Conservation (phyloP, 2,888 invertebrate genomes). For the Syrista parreyssii region DNA sequence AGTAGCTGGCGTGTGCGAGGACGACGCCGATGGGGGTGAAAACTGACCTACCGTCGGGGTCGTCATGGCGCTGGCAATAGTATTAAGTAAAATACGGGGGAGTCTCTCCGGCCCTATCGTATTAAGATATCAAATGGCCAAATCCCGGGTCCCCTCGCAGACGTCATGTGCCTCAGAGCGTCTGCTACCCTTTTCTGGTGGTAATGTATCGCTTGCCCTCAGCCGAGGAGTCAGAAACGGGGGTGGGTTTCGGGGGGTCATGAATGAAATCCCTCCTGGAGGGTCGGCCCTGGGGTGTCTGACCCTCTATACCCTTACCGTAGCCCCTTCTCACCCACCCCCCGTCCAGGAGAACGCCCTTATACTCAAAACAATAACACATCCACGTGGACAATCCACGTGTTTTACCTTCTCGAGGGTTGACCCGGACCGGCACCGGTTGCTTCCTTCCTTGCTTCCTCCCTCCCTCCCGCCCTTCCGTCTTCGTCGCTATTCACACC, state of each 20-base stretch:
- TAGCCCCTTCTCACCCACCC: slow-evolving; percentile 15
- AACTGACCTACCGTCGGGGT: slow-evolving; percentile 34
- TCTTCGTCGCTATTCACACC: neutral
- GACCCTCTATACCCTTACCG: slow-evolving; percentile 59
- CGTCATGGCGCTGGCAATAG: slow-evolving; percentile 19
- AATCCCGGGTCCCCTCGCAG: slow-evolving; percentile 53
- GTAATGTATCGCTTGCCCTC: slow-evolving; percentile 58
- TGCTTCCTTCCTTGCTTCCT: slow-evolving; percentile 16
- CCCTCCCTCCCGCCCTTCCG: neutral
- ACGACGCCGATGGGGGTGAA: slow-evolving; percentile 3
- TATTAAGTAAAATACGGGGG: slow-evolving; percentile 53
- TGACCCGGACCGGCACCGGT: slow-evolving; percentile 24
- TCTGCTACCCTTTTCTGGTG: slow-evolving; percentile 54
- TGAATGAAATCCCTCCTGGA: slow-evolving; percentile 65
- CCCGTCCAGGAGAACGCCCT: slow-evolving; percentile 49
- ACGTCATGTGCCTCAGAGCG: slow-evolving; percentile 47
- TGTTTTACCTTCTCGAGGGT: slow-evolving; percentile 21
- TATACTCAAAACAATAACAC: slow-evolving; percentile 60
- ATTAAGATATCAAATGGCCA: slow-evolving; percentile 65
- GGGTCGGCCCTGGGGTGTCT: slow-evolving; percentile 58
- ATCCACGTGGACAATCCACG: slow-evolving; percentile 57
- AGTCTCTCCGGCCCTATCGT: slow-evolving; percentile 48
- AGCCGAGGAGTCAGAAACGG: slow-evolving; percentile 37
- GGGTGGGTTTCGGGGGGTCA: slow-evolving; percentile 47
- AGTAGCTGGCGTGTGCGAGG: neutral